Base-by-base conservation (phyloP, 2,888 invertebrate species). In the Limenitis camilla region DNA sequence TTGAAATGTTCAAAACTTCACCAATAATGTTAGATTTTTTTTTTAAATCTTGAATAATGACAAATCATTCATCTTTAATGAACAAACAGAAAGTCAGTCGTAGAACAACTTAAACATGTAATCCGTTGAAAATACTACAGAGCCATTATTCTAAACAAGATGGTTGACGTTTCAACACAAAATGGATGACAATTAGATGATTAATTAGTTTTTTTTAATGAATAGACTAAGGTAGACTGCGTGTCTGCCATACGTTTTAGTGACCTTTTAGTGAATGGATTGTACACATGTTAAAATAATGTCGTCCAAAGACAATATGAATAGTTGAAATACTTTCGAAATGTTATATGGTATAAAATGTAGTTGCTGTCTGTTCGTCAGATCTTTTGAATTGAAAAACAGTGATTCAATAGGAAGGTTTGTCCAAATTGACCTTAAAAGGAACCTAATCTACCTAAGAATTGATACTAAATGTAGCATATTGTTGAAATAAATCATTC, bases 61-160 rank as follows among this genome's bases (percentile, higher is more conserved):
- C 36, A 33, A 11, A 45, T 1, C 35, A 45, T 45, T 45, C 35
- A 11, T 45, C 36, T 44, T 43, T 11, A n/a, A 40, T 33, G 55
- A 48, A 51, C 50, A 55, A 47, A 46, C 53, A 52, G 59, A 68
- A 68, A 72, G 65, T 67, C 65, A 67, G 71, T 65, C 70, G 48
- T 55, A 55, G 46, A 52, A 55, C 30, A 43, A 35, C 44, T 40
- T 33, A 50, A 50, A 50, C 41, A 66, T 69, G 64, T 70, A 58
- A 82, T 81, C 81, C 77, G 58, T 62, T 67, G 69, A 71, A 70
- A 78, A 76, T 77, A 76, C 73, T 74, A 72, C 73, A 67, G 54
- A 28, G 51, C 51, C 61, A 69, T 72, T 65, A 68, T 60, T 48
- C 41, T 41, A 10, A 49, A 56, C 53, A 58, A 56, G 51, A 56